Evolutionary conservation across 2,113 vertebrate genomes (phyloP).

Genomic region (Datnioides undecimradiatus): DNA sequence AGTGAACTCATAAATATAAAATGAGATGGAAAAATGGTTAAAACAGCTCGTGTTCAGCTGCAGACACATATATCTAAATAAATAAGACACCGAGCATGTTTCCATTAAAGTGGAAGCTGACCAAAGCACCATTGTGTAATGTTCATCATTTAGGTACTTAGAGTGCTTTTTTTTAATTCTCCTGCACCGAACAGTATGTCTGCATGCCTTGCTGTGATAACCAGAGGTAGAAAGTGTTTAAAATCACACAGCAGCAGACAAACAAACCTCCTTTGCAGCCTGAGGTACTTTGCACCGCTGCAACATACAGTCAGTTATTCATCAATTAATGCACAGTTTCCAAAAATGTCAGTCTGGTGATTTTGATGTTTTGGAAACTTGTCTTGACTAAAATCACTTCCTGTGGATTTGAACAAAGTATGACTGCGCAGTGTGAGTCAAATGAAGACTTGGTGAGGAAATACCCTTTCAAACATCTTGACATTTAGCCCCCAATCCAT

Average conservation of each 20-base stretch:
- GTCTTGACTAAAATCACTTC: background rate
- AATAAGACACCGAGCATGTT: too few relatives aligned
- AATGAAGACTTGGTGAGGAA: background rate
- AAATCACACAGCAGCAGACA: background rate
- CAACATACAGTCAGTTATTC: too few relatives aligned
- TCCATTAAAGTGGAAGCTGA: background rate
- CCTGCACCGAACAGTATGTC: background rate
- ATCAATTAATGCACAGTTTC: background rate
- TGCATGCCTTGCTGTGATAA: background rate
- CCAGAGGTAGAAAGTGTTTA: background rate
- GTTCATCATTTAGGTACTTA: background rate
- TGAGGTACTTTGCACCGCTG: too few relatives aligned
- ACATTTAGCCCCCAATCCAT: constrained; percentile 22
- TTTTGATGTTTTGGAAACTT: background rate
- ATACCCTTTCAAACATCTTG: background rate
- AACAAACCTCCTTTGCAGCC: background rate
- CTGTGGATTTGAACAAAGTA: background rate
- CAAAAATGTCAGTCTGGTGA: background rate
- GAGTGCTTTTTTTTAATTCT: background rate
- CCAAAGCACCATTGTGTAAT: background rate
- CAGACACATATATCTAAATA: background rate
- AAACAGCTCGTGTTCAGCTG: too few relatives aligned
- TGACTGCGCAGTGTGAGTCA: background rate
- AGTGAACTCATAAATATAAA: background rate
- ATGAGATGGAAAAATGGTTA: background rate